These are phyloP conservation scores for Typhlichthys eigenmanni DNA, from an alignment of 2,797 vertebrate species.

Conservation along the genomic window DNA sequence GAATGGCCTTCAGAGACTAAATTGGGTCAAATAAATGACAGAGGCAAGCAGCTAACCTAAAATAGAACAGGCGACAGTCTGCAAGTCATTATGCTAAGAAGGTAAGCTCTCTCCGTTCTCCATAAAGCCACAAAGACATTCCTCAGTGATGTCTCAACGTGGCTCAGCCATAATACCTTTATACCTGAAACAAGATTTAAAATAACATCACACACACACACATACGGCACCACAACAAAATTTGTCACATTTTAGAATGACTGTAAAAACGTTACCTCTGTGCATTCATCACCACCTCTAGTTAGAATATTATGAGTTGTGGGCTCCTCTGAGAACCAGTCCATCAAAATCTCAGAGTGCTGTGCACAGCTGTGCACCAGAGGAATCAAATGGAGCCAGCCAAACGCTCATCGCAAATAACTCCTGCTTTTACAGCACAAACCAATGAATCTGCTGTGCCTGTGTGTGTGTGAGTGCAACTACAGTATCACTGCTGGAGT, in stretches of 20 bases:
- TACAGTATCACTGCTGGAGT: too few species aligned
- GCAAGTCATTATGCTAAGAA: conserved; percentile 68
- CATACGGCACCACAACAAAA: neutral
- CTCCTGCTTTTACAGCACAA: too few species aligned
- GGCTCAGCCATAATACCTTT: conserved; percentile 9
- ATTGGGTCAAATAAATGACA: conserved; percentile 19
- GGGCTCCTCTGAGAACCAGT: too few species aligned
- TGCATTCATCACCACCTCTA: too few species aligned
- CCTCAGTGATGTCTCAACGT: conserved; percentile 37
- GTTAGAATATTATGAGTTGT: too few species aligned
- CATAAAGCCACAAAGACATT: conserved; percentile 50
- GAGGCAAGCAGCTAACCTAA: conserved; percentile 38
- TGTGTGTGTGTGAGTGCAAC: neutral
- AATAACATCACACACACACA: conserved; percentile 12
- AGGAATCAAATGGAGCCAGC: neutral
- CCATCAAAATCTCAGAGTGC: too few species aligned
- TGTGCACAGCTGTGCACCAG: too few species aligned
- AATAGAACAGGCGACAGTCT: conserved; percentile 54
- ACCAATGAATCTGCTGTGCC: too few species aligned
- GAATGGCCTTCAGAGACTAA: conserved; percentile 9
- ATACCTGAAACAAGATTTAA: conserved; percentile 24
- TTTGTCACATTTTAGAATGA: too few species aligned
- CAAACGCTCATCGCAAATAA: conserved; percentile 13
- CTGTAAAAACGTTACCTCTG: too few species aligned
- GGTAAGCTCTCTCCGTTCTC: conserved; percentile 30